Evolutionary conservation across 2,797 vertebrate species (phyloP).

Genomic region (Anisognathus igniventris): DNA sequence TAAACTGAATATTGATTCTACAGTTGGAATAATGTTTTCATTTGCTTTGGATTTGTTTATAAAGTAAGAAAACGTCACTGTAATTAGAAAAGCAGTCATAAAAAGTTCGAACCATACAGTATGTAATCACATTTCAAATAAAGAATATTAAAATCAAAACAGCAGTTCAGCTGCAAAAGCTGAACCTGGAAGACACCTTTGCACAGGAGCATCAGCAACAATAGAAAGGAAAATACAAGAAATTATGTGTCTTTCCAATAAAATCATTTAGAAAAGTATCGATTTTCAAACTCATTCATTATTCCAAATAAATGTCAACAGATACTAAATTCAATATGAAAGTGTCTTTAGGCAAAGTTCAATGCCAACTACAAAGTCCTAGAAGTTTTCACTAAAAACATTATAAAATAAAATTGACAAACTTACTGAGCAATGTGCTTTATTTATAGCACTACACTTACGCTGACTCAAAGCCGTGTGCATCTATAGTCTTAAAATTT

Average conservation of each 20-base stretch:
- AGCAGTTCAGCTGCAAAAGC: slow-evolving; percentile 57
- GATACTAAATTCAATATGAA: slow-evolving; percentile 42
- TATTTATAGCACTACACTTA: slow-evolving; percentile 61
- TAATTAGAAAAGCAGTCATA: slow-evolving; percentile 77
- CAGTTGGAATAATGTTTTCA: slow-evolving; percentile 52
- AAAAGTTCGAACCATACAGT: slow-evolving; percentile 68
- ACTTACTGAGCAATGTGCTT: slow-evolving; percentile 32
- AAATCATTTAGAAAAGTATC: slow-evolving; percentile 36
- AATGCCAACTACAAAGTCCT: slow-evolving; percentile 47
- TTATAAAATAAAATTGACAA: slow-evolving; percentile 60
- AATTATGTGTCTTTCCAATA: slow-evolving; percentile 35
- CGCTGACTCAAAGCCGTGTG: slow-evolving; percentile 24
- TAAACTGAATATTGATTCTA: slow-evolving; percentile 63
- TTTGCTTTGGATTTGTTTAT: slow-evolving; percentile 70
- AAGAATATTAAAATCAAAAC: slow-evolving; percentile 67
- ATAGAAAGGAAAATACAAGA: slow-evolving; percentile 35
- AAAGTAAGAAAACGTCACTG: slow-evolving; percentile 60
- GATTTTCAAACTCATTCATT: slow-evolving; percentile 40
- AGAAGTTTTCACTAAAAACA: slow-evolving; percentile 43
- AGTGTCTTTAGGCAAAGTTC: slow-evolving; percentile 43
- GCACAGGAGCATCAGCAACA: slow-evolving; percentile 42
- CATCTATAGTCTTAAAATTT: slow-evolving; percentile 34
- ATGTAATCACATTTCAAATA: slow-evolving; percentile 61
- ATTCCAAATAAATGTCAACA: slow-evolving; percentile 35
- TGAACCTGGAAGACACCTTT: slow-evolving; percentile 72